Percentiles rank a stretch among this genome's conserved stretches.
Conservation (phyloP, 2,888 invertebrate species). For the Octonoba sinensis region DNA sequence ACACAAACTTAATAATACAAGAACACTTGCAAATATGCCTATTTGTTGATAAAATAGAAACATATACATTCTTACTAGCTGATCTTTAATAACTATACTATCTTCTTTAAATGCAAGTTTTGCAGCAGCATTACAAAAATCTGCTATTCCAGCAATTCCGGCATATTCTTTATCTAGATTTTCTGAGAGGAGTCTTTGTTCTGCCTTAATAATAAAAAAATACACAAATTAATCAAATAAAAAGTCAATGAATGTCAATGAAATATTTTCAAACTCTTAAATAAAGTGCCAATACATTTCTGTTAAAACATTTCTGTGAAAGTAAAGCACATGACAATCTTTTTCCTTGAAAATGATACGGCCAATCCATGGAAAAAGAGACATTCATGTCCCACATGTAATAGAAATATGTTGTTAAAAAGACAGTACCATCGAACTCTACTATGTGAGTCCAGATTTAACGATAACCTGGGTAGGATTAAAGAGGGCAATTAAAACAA, state of each 20-base stretch:
- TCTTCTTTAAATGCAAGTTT: slow-evolving; percentile 89
- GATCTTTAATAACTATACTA: slow-evolving; percentile 78
- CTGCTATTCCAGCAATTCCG: slow-evolving; percentile 87
- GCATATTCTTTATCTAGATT: slow-evolving; percentile 94
- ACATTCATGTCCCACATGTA: too few species aligned
- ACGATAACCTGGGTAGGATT: too few species aligned
- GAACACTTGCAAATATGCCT: too few species aligned
- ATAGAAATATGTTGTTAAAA: too few species aligned
- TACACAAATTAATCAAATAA: not conserved
- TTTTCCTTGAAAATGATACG: too few species aligned
- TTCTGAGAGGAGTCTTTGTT: slow-evolving; percentile 79
- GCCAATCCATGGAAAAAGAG: too few species aligned
- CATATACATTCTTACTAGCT: slow-evolving; percentile 75
- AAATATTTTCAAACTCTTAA: not conserved
- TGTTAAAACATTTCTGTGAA: too few species aligned
- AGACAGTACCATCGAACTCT: too few species aligned
- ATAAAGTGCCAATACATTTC: not conserved
- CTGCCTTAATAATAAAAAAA: slow-evolving; percentile 78
- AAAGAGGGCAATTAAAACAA: too few species aligned
- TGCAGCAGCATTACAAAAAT: slow-evolving; percentile 87
- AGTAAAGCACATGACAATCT: too few species aligned
- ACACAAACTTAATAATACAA: not conserved
- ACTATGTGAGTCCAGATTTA: too few species aligned
- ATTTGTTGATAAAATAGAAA: too few species aligned
- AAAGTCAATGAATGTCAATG: not conserved